A percentile compares a stretch with the other conserved stretches of the same genome.
These are phyloP conservation scores for Myathropa florea DNA, from an alignment of 2,888 invertebrate genomes.

Conservation along the genomic window DNA sequence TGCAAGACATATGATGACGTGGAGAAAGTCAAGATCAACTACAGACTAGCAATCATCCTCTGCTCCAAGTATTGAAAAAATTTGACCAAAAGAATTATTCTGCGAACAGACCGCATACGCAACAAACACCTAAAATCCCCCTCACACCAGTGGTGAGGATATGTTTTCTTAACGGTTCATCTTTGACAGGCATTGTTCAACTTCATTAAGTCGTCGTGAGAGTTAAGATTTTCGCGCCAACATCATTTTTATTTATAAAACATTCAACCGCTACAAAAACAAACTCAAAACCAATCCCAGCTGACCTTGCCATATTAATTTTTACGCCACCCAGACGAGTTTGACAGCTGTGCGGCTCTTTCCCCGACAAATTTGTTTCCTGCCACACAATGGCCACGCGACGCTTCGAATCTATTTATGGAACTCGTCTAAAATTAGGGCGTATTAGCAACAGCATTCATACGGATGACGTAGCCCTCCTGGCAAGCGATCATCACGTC, in stretches of 20 bases:
- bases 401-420: conserved; percentile 29
- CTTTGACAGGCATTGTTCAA: neutral
- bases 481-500: neutral
- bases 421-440: conserved; percentile 22
- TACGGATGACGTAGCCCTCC: conserved; percentile 3
- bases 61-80: no score
- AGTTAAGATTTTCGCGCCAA: neutral
- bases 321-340: conserved; percentile 12
- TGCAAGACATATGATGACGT: no score
- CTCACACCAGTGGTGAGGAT: no score
- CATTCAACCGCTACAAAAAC: neutral
- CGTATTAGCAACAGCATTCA: conserved; percentile 9
- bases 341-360: conserved; percentile 5
- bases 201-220: neutral
- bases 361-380: conserved; percentile 13
- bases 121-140: no score
- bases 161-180: neutral
- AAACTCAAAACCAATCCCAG: conserved; percentile 1
- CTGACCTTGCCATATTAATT: conserved; percentile 47
- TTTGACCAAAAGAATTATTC: no score
- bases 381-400: conserved; percentile 21
- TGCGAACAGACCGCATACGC: no score
- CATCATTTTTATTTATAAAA: conserved; percentile 13
- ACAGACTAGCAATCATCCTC: no score
- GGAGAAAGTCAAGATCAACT: no score